Evolutionary conservation across 2,113 vertebrate species (phyloP).

Genomic region (Hippocampus mohnikei): DNA sequence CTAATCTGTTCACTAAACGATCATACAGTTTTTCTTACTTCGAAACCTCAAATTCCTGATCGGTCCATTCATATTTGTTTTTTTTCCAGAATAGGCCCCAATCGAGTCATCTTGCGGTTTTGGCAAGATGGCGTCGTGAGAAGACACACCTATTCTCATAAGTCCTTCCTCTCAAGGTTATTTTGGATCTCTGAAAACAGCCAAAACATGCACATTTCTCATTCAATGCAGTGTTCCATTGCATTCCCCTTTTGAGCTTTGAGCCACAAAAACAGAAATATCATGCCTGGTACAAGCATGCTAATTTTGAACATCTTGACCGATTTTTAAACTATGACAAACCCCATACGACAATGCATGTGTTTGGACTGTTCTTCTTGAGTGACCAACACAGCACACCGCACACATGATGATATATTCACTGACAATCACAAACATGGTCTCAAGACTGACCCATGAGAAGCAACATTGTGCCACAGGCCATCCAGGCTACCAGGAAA

Average conservation of each 20-base stretch:
- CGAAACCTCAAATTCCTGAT: neutral
- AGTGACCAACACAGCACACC: neutral
- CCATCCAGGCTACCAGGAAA: neutral
- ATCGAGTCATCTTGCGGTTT: neutral
- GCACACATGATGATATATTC: neutral
- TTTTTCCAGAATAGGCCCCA: neutral
- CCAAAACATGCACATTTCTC: neutral
- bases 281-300: neutral
- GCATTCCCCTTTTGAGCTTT: neutral
- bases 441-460: neutral
- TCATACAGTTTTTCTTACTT: neutral
- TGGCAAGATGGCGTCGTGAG: conserved; percentile 1
- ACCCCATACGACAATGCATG: too few species aligned
- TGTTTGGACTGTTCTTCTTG: too few species aligned
- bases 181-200: neutral
- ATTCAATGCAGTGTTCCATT: neutral
- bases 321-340: neutral
- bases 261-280: neutral
- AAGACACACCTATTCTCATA: conserved; percentile 4
- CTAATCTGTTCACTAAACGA: neutral
- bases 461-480: neutral
- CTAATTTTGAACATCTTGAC: neutral
- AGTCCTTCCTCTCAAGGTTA: neutral
- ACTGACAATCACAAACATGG: too few species aligned
- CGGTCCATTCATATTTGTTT: neutral